phyloP scores from a whole-genome alignment of 2,113 vertebrate species.

The Microcebus tavaratra region DNA sequence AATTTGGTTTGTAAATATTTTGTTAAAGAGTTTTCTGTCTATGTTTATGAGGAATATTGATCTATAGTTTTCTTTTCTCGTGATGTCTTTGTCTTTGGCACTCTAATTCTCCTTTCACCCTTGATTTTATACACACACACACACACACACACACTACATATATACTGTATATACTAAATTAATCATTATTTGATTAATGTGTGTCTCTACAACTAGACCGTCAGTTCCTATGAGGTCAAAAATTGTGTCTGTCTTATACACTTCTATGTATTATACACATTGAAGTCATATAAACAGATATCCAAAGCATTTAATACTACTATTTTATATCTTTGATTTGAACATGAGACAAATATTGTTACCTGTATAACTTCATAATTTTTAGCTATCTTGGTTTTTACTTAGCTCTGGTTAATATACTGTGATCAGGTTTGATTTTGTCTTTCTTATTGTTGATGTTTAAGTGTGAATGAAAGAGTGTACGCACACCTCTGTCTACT shows the following conservation, averaged over 20 bases:
- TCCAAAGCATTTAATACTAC: neutral
- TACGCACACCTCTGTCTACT: no score
- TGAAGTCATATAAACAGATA: neutral
- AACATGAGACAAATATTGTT: neutral
- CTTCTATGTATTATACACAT: neutral
- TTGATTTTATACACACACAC: neutral
- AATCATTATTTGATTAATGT: neutral
- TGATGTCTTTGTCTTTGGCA: neutral
- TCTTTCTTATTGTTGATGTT: neutral
- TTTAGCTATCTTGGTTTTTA: neutral
- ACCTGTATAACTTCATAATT: neutral
- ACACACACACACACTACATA: neutral
- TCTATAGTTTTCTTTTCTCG: neutral
- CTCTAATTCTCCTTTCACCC: neutral
- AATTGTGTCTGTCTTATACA: neutral
- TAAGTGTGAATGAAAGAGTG: neutral
- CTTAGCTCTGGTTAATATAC: neutral
- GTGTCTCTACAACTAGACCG: neutral
- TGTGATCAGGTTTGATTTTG: neutral
- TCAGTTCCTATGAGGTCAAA: neutral
- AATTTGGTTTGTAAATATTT: neutral
- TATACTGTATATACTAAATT: neutral
- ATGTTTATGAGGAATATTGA: neutral
- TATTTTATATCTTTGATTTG: neutral
- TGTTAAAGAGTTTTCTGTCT: neutral